Percentiles rank a stretch among this genome's conserved stretches.
Conservation (phyloP, 2,888 invertebrate genomes). For the Alviniconcha strummeri region DNA sequence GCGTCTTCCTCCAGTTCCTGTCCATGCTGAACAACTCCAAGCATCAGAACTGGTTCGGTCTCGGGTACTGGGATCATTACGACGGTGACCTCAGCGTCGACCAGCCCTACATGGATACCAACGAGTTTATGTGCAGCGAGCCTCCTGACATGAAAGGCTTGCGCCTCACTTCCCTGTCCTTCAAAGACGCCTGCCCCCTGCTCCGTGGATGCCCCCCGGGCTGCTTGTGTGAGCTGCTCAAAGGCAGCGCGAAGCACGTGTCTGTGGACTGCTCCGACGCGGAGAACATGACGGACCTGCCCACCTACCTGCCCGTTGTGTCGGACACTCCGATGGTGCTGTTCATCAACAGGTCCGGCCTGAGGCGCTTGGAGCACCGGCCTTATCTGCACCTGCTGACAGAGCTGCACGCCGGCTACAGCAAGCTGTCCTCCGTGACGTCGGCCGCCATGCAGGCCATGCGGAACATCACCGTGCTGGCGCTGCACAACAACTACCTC, state of each 20-base stretch:
- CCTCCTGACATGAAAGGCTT: slow-evolving; percentile 11
- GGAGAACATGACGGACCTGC: not conserved
- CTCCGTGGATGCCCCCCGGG: slow-evolving; percentile 15
- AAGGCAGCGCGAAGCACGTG: not conserved
- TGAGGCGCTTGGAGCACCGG: slow-evolving; percentile 19
- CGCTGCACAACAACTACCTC: slow-evolving; percentile 39
- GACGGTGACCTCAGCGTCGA: not conserved
- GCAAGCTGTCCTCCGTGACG: slow-evolving; percentile 32
- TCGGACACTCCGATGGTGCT: slow-evolving; percentile 10
- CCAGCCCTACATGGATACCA: slow-evolving; percentile 6
- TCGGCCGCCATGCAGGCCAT: slow-evolving; percentile 39
- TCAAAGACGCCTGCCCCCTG: slow-evolving; percentile 16
- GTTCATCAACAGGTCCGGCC: slow-evolving; percentile 12
- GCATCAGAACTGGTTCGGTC: not conserved
- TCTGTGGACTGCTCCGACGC: slow-evolving; percentile 19
- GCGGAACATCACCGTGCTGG: slow-evolving; percentile 36
- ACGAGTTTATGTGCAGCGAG: slow-evolving; percentile 13
- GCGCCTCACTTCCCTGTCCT: not conserved
- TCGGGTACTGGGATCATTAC: slow-evolving; percentile 14
- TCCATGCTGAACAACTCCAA: not conserved
- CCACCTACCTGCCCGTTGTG: slow-evolving; percentile 9
- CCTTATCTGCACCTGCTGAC: slow-evolving; percentile 24
- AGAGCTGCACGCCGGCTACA: slow-evolving; percentile 32
- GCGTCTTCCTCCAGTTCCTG: slow-evolving; percentile 23
- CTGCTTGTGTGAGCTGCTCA: slow-evolving; percentile 19